Percentiles rank a stretch among this genome's conserved stretches.
phyloP scores from a whole-genome alignment of 2,113 vertebrate species.

The Cheilinus undulatus region DNA sequence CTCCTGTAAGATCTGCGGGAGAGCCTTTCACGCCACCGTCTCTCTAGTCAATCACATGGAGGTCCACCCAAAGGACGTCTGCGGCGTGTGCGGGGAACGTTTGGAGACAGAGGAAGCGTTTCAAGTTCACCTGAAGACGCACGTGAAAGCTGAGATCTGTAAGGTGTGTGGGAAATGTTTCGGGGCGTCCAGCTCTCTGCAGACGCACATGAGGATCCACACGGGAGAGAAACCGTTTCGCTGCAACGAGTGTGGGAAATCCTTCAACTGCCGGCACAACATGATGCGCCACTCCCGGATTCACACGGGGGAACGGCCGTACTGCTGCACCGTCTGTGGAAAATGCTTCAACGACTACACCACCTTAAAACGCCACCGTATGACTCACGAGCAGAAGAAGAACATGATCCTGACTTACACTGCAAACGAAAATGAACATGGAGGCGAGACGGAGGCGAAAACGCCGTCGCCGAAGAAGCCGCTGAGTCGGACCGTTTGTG shows the following conservation, averaged over 20 bases:
- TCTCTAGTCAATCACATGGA: slow-evolving; percentile 66
- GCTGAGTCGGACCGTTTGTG: slow-evolving; percentile 22
- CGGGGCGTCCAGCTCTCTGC: slow-evolving; percentile 46
- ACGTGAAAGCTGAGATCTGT: slow-evolving; percentile 62
- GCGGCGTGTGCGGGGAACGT: slow-evolving; percentile 59
- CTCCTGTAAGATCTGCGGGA: slow-evolving; percentile 65
- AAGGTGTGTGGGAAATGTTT: slow-evolving; percentile 72
- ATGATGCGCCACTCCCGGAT: slow-evolving; percentile 71
- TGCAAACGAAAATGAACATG: accelerated
- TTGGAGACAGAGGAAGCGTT: slow-evolving; percentile 39
- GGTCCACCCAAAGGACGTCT: slow-evolving; percentile 56
- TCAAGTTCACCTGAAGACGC: slow-evolving; percentile 40
- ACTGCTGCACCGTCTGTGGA: slow-evolving; percentile 61
- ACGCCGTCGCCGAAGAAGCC: neutral
- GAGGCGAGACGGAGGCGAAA: neutral
- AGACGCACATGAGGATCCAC: slow-evolving; percentile 66
- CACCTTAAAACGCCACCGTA: slow-evolving; percentile 59
- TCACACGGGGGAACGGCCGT: slow-evolving; percentile 75
- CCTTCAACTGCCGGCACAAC: slow-evolving; percentile 74
- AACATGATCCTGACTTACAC: accelerated
- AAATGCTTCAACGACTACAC: slow-evolving; percentile 64
- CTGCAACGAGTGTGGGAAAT: slow-evolving; percentile 65
- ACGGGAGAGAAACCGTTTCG: slow-evolving; percentile 70
- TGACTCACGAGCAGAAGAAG: slow-evolving; percentile 28
- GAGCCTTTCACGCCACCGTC: slow-evolving; percentile 50